Conservation (phyloP, 1,140 invertebrate species). For the Hylyphantes graminicola region DNA sequence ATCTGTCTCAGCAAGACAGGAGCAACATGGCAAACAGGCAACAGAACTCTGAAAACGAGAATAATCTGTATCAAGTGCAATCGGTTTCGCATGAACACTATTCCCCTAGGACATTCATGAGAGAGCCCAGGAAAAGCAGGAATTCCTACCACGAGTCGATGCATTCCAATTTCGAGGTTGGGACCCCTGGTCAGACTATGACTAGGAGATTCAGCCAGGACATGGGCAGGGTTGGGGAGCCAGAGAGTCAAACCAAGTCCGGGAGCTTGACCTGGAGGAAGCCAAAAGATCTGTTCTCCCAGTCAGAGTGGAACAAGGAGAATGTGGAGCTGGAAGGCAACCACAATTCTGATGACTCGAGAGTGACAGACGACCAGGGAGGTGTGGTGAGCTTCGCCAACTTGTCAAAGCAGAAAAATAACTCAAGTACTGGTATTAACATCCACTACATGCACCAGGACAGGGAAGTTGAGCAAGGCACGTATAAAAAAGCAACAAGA, state of each 20-base stretch:
- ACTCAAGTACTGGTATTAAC: slow-evolving; percentile 73
- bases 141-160: slow-evolving; percentile 48
- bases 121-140: slow-evolving; percentile 32
- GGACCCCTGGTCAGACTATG: background rate
- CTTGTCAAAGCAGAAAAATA: slow-evolving; percentile 70
- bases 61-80: slow-evolving; percentile 51
- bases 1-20: slow-evolving; percentile 37
- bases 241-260: slow-evolving; percentile 42
- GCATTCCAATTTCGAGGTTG: slow-evolving; percentile 9
- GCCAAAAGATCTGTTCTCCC: slow-evolving; percentile 55
- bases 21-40: background rate
- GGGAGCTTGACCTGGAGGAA: slow-evolving; percentile 53
- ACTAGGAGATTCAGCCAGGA: slow-evolving; percentile 43
- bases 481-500: slow-evolving; percentile 50
- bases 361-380: slow-evolving; percentile 30
- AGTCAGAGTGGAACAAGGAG: slow-evolving; percentile 63
- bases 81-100: slow-evolving; percentile 47
- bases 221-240: slow-evolving; percentile 5
- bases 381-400: slow-evolving; percentile 75
- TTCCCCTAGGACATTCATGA: slow-evolving; percentile 46
- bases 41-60: slow-evolving; percentile 27
- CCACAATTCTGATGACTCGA: slow-evolving; percentile 30
- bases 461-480: slow-evolving; percentile 61
- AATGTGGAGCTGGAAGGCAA: slow-evolving; percentile 65
- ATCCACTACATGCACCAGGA: slow-evolving; percentile 76